Base-by-base conservation (phyloP, 2,888 invertebrate genomes). In the Platypus cylindrus region DNA sequence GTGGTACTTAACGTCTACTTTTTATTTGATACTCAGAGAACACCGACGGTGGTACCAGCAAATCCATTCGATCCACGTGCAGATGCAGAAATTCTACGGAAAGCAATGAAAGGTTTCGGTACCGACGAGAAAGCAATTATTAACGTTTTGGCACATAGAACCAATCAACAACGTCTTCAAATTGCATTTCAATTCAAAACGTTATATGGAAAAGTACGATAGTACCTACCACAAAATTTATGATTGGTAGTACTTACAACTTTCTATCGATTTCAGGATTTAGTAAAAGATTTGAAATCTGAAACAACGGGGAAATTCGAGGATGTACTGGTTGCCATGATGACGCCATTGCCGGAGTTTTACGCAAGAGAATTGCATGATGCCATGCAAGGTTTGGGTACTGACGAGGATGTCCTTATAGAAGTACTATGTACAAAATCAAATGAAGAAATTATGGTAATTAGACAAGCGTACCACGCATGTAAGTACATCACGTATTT, bases 91-190 rank as follows among this genome's bases (percentile, higher is more conserved):
- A 65, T 75, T 2, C 67, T 90, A 15, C 71, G 87, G n/a, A 82
- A 80, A 51, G 89, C 90, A 1, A 90, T 90, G 90, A 89, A 87
- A 64, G 90, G 89, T 32, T 77, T 84, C 48, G 87, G 91, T 18
- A 93, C 93, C 0, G 86, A 94, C 57, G 93, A 94, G 58, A 80
- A 82, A 53, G 71, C 84, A 1, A 80, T 94, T 49, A 89, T 91
- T 38, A 76, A 80, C 48, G 77, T 94, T 8, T 66, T 95, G 29
- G 75, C 83, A 5, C 74, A 75, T 45, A 75, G 94, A 31, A 78
- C 78, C 45, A 90, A 91, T 54, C 73, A 73, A 17, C 93, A 97
- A 62, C 73, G 95, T 37, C 70, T 86, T 47, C 76, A 86, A 53
- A 84, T 91, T 49, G 74, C 78, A 14, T 68, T 73, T 16, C 76